Conservation (phyloP, 2,888 invertebrate species). For the Linnaemya tessellans region DNA sequence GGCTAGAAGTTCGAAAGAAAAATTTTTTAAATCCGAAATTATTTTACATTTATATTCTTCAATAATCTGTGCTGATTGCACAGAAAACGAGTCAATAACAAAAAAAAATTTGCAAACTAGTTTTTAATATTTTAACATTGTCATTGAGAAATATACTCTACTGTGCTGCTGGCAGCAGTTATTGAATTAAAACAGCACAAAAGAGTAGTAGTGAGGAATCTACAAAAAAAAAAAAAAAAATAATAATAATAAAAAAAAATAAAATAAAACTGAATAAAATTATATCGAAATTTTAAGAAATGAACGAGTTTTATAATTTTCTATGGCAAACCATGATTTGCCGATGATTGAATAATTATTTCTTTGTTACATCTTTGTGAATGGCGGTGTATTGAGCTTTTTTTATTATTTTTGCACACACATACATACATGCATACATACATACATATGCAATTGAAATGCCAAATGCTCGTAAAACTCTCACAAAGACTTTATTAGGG, state of each 20-base stretch:
- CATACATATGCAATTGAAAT: constrained; percentile 5
- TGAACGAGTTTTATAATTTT: constrained; percentile 63
- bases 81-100: no score
- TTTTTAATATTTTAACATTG: background rate
- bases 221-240: constrained; percentile 11
- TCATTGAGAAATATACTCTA: background rate
- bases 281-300: constrained; percentile 25
- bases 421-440: no score
- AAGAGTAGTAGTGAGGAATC: constrained; percentile 17
- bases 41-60: no score
- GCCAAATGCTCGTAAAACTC: background rate
- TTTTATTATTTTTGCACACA: background rate
- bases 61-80: no score
- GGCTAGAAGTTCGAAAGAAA: no score
- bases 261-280: constrained; percentile 6
- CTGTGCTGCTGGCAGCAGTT: constrained; percentile 8
- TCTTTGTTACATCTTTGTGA: constrained; percentile 44
- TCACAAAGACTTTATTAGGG: background rate
- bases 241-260: no score
- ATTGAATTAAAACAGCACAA: constrained; percentile 14
- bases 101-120: background rate
- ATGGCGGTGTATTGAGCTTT: constrained; percentile 1
- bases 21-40: no score
- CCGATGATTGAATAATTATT: constrained; percentile 62
- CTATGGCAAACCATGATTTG: constrained; percentile 59